Evolutionary conservation across 2,888 invertebrate genomes (phyloP), one percentile per base, ranked within the genome.

Genomic region (Clostera curtula): DNA sequence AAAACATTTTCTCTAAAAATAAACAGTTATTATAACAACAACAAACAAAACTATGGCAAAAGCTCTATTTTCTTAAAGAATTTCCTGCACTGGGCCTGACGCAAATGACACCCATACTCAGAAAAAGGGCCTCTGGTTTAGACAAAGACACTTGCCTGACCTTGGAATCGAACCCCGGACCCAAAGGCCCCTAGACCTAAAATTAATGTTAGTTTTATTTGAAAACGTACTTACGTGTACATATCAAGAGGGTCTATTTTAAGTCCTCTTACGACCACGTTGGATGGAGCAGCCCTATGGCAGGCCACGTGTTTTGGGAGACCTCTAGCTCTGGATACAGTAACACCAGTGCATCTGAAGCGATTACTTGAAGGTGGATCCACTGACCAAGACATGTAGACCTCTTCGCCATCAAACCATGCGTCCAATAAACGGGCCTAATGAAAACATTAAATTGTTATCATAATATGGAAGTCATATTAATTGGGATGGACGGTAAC

Each of bases 301-400:
- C 83, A 83, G 0, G 83, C 77, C 3, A 75, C 72, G 22, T 83
- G 79, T 27, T 76, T 80, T 1, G 74, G 64, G 1, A 74, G 53
- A 15, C 75, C 67, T 6, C 67, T 75, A 17, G 56, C 54, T 22
- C 70, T 67, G 0, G 80, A 70, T 0, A 58, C 75, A 1, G 80
- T 79, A 2, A 76, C 73, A 1, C 77, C 82, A 5, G 80, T 77
- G 37, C 83, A 83, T 7, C 80, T 50, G 30, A 65, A 73, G n/a
- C 74, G 61, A 12, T 59, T 56, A 0, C 59, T 56, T 0, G 74
- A 67, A 0, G 70, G 68, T 0, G 77, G 75, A 3, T 80, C 79
- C 1, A 80, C 48, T 3, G 51, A 27, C 83, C 83, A 83, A n/a
- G 79, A 74, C 4, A 82, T 34, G 26, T 75, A 66, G 6, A 82